These are phyloP conservation scores for Manis crassicaudata DNA, from an alignment of 2,797 vertebrate genomes.

Conservation along the genomic window DNA sequence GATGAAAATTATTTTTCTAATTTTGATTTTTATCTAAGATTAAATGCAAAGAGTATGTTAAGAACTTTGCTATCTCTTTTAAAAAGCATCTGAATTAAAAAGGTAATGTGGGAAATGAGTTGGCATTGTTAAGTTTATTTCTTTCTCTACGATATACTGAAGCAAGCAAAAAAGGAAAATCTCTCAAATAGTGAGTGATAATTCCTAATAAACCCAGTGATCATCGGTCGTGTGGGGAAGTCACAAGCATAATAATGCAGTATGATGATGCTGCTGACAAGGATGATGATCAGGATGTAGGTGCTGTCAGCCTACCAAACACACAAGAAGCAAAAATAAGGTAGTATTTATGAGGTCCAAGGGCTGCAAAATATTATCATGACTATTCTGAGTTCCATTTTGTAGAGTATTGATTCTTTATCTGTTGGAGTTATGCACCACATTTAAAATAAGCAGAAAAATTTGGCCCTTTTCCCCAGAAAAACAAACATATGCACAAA, in stretches of 20 bases:
- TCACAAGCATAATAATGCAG: neutral
- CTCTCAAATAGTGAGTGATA: neutral
- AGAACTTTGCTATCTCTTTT: neutral
- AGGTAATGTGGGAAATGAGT: neutral
- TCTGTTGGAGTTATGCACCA: neutral
- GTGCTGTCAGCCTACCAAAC: neutral
- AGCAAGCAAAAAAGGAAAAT: neutral
- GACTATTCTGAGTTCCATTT: neutral
- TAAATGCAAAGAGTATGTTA: constrained; percentile 37
- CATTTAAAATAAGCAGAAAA: neutral
- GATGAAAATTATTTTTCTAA: constrained; percentile 44
- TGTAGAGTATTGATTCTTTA: neutral
- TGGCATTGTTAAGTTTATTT: neutral
- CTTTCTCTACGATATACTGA: neutral
- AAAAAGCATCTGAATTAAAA: neutral
- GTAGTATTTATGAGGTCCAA: neutral
- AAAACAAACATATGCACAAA: neutral
- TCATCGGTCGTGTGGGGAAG: neutral
- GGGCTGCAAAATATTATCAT: neutral
- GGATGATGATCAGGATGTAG: neutral
- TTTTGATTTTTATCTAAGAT: constrained; percentile 39
- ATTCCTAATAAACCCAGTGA: neutral
- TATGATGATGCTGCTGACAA: neutral
- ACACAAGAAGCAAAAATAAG: neutral
- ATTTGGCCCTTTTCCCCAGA: neutral